These are phyloP conservation scores for Tragelaphus eurycerus DNA, from an alignment of 2,797 vertebrate genomes.

Conservation along the genomic window DNA sequence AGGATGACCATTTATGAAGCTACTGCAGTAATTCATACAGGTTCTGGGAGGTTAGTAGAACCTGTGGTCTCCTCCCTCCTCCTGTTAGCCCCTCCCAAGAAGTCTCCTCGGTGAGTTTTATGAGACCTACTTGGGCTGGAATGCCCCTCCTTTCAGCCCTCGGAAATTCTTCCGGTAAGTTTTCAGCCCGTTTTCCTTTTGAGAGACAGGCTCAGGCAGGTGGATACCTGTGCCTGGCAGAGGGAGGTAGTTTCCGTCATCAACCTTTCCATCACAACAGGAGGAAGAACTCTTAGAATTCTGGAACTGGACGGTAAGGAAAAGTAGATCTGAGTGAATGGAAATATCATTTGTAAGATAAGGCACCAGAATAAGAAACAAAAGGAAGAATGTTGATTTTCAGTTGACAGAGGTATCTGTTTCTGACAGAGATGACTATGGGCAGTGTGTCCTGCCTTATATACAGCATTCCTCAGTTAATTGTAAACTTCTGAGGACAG, in stretches of 20 bases:
- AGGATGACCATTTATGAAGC: not conserved
- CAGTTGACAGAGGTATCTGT: not conserved
- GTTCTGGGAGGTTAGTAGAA: not conserved
- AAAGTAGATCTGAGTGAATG: not conserved
- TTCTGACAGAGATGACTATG: not conserved
- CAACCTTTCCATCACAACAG: not conserved
- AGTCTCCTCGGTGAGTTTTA: not conserved
- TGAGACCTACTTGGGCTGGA: not conserved
- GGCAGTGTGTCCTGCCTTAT: not conserved
- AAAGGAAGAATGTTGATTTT: not conserved
- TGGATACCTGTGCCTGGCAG: not conserved
- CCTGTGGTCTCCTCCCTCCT: not conserved
- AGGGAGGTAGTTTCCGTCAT: fast-evolving
- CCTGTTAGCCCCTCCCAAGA: too few species aligned
- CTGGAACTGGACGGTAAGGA: not conserved
- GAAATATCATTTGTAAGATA: not conserved
- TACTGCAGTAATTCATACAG: not conserved
- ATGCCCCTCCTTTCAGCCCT: not conserved
- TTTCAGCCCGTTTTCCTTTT: not conserved
- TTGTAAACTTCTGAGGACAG: not conserved
- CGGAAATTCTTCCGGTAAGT: not conserved
- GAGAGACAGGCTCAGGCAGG: not conserved
- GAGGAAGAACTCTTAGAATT: too few species aligned
- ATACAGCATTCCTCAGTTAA: not conserved
- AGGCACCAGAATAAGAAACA: not conserved